A percentile compares a stretch with the other conserved stretches of the same genome.
Conservation (phyloP, 35 echinoderm and acorn worm genomes). For the Lytechinus variegatus region DNA sequence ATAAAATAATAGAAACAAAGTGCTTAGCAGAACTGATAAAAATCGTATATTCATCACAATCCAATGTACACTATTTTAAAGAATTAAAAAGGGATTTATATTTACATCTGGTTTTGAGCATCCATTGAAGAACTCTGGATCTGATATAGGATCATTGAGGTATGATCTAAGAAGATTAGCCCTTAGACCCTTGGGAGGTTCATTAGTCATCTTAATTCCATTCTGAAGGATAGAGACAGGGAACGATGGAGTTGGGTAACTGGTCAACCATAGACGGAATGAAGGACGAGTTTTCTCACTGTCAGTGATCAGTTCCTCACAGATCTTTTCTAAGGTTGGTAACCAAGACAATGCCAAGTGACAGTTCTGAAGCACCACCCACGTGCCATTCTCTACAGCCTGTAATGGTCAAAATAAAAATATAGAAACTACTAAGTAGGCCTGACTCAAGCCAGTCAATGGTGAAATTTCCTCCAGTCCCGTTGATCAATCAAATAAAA, state of each 20-base stretch:
- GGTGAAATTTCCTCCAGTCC: too few relatives aligned
- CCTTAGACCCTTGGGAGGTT: slow-evolving; percentile 95
- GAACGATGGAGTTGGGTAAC: slow-evolving; percentile 96
- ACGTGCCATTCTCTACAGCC: slow-evolving; percentile 91
- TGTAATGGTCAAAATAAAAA: slow-evolving; percentile 9
- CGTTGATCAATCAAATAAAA: too few relatives aligned
- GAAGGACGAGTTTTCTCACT: slow-evolving; percentile 74
- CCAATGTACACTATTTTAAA: background rate
- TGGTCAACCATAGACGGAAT: slow-evolving; percentile 96
- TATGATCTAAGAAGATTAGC: slow-evolving; percentile 97
- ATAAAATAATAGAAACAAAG: too few relatives aligned
- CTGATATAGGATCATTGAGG: slow-evolving; percentile 97
- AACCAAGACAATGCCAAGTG: slow-evolving; percentile 95
- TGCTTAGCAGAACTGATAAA: too few relatives aligned
- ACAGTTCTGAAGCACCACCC: slow-evolving; percentile 98
- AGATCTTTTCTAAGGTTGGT: slow-evolving; percentile 94
- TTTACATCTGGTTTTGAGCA: slow-evolving; percentile 92
- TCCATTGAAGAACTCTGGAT: slow-evolving; percentile 91
- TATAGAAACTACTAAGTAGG: too few relatives aligned
- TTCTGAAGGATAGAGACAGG: slow-evolving; percentile 95
- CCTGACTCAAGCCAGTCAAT: too few relatives aligned
- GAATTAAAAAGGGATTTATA: background rate
- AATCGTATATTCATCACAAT: background rate
- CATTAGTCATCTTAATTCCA: slow-evolving; percentile 99
- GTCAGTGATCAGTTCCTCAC: slow-evolving; percentile 91